Evolutionary conservation across 2,113 vertebrate genomes (phyloP).

Genomic region (Podocnemis expansa): DNA sequence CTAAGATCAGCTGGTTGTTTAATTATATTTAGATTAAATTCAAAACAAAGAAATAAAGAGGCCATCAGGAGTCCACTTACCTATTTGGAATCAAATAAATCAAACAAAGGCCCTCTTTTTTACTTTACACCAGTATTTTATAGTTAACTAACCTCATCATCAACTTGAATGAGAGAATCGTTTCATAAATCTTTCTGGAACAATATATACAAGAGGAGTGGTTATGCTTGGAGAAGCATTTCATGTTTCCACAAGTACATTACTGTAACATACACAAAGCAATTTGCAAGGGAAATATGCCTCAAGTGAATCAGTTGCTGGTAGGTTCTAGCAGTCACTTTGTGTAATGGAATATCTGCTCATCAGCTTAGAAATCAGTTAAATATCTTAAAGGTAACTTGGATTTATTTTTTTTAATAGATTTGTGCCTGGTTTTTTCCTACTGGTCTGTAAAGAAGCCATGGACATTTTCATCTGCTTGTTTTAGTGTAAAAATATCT

Average conservation of each 20-base stretch:
- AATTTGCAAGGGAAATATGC: conserved; percentile 28
- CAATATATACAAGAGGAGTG: conserved; percentile 27
- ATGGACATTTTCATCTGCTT: not conserved
- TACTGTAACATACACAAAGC: conserved; percentile 1
- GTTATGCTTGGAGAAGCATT: conserved; percentile 19
- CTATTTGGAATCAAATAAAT: conserved; percentile 29
- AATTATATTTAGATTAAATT: conserved; percentile 68
- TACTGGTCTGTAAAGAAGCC: not conserved
- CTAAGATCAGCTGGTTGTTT: conserved; percentile 58
- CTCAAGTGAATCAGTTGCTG: not conserved
- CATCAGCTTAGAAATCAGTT: conserved; percentile 30
- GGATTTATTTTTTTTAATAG: not conserved
- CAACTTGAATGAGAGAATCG: not conserved
- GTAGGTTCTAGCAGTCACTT: not conserved
- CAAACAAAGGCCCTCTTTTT: conserved; percentile 28
- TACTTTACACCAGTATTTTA: conserved; percentile 10
- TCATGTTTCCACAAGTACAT: conserved; percentile 15
- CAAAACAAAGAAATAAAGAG: conserved; percentile 46
- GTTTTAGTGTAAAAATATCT: not conserved
- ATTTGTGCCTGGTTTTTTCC: not conserved
- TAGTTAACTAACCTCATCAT: conserved; percentile 32
- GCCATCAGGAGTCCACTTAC: conserved; percentile 43
- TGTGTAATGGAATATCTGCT: conserved; percentile 31
- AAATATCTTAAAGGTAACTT: not conserved
- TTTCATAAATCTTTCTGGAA: conserved; percentile 20